A percentile compares a stretch with the other conserved stretches of the same genome.
phyloP scores from a whole-genome alignment of 2,888 invertebrate species.

The Patella pellucida region DNA sequence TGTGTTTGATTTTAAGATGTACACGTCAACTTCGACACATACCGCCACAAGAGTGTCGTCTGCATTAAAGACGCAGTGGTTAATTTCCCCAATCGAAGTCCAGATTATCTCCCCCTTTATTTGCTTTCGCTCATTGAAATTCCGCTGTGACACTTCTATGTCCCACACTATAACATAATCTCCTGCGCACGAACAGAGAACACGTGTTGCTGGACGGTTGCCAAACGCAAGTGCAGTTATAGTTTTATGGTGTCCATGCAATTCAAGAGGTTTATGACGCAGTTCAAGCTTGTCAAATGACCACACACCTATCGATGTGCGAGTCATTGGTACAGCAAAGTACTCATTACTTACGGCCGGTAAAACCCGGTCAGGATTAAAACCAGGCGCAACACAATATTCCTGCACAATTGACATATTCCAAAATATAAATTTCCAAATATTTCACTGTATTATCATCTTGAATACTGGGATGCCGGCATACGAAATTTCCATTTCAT shows the following conservation, averaged over 20 bases:
- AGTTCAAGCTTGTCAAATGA: conserved; percentile 47
- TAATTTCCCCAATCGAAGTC: conserved; percentile 52
- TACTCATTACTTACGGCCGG: conserved; percentile 48
- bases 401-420: conserved; percentile 21
- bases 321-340: conserved; percentile 55
- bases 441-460: too few relatives aligned
- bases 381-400: conserved; percentile 27
- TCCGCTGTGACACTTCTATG: conserved; percentile 47
- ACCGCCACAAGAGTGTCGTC: conserved; percentile 60
- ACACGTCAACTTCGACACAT: conserved; percentile 56
- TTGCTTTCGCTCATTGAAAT: conserved; percentile 46
- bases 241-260: conserved; percentile 58
- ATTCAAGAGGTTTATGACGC: conserved; percentile 53
- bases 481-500: too few relatives aligned
- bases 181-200: conserved; percentile 61
- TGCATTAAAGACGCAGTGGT: conserved; percentile 52
- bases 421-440: neutral
- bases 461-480: too few relatives aligned
- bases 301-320: conserved; percentile 60
- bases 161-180: conserved; percentile 69
- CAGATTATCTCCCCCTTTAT: conserved; percentile 54
- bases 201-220: conserved; percentile 40
- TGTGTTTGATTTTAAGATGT: conserved; percentile 49
- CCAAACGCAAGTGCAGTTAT: conserved; percentile 58
- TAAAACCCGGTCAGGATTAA: conserved; percentile 32